Conservation (phyloP, 2,113 vertebrate genomes). For the Scopus umbretta region DNA sequence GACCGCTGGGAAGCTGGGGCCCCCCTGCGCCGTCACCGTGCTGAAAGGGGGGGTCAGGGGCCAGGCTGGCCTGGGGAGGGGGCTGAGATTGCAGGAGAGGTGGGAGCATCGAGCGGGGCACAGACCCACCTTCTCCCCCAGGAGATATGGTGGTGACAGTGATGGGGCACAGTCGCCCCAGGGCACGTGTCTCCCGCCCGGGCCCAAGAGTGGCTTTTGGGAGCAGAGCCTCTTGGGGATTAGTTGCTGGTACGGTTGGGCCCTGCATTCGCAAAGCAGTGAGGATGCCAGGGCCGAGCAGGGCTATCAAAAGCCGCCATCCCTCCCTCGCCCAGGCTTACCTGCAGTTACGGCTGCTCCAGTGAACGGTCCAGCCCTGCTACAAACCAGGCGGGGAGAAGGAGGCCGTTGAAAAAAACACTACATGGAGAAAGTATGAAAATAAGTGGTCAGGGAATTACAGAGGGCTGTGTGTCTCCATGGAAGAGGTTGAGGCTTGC, state of each 20-base stretch:
- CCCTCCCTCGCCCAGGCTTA: not conserved
- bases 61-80: not conserved
- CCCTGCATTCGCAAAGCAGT: accelerated
- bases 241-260: not conserved
- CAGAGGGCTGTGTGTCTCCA: constrained; percentile 3
- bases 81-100: not conserved
- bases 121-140: not conserved
- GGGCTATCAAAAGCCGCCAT: not conserved
- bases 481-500: not conserved
- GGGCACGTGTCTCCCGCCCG: accelerated
- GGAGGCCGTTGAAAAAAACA: constrained; percentile 2
- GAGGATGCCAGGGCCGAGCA: not conserved
- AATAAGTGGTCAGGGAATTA: constrained; percentile 37
- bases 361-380: not conserved
- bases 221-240: not conserved
- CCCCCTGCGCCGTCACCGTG: accelerated
- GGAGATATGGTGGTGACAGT: not conserved
- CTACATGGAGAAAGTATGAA: constrained; percentile 9
- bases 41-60: not conserved
- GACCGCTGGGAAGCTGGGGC: not conserved
- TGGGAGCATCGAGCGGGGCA: not conserved
- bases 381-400: not conserved
- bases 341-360: not conserved
- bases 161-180: not conserved
- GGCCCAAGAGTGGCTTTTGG: not conserved